Conservation (phyloP, 2,888 invertebrate species). For the Drosophila gaucha region DNA sequence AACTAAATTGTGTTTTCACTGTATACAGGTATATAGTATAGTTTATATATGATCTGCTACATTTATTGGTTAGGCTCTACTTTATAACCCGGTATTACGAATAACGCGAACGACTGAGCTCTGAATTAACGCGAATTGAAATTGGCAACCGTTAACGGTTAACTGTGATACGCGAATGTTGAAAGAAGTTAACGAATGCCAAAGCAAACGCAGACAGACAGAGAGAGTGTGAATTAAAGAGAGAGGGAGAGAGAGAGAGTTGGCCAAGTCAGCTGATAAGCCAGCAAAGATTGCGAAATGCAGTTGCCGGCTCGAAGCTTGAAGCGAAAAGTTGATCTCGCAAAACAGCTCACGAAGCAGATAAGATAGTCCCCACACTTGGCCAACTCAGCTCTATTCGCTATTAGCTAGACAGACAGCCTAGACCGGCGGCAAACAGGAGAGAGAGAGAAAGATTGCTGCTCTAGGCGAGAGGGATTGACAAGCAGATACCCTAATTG, state of each 20-base stretch:
- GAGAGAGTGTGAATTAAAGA: slow-evolving; percentile 5
- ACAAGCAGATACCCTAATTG: neutral
- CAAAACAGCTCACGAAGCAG: slow-evolving; percentile 47
- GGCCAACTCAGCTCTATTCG: slow-evolving; percentile 11
- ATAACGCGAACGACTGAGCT: slow-evolving; percentile 21
- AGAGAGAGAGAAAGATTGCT: neutral
- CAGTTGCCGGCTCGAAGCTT: slow-evolving; percentile 11
- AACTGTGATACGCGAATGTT: slow-evolving; percentile 73
- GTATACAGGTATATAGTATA: neutral
- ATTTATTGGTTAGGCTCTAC: slow-evolving; percentile 5
- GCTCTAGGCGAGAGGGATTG: neutral
- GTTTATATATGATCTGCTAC: neutral
- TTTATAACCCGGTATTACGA: slow-evolving; percentile 13
- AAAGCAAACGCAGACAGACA: slow-evolving; percentile 8
- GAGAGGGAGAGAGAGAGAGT: slow-evolving; percentile 11
- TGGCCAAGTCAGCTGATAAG: slow-evolving; percentile 41
- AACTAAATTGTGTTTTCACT: neutral
- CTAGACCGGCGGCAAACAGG: slow-evolving; percentile 1
- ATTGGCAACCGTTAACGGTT: slow-evolving; percentile 71
- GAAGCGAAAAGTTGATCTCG: slow-evolving; percentile 42
- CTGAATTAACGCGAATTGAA: slow-evolving; percentile 25
- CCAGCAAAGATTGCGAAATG: slow-evolving; percentile 12
- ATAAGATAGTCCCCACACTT: slow-evolving; percentile 39
- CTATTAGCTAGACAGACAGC: slow-evolving; percentile 7
- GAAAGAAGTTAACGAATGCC: slow-evolving; percentile 29